These are phyloP conservation scores for Goniozus legneri DNA, from an alignment of 1,140 invertebrate species.

Conservation along the genomic window DNA sequence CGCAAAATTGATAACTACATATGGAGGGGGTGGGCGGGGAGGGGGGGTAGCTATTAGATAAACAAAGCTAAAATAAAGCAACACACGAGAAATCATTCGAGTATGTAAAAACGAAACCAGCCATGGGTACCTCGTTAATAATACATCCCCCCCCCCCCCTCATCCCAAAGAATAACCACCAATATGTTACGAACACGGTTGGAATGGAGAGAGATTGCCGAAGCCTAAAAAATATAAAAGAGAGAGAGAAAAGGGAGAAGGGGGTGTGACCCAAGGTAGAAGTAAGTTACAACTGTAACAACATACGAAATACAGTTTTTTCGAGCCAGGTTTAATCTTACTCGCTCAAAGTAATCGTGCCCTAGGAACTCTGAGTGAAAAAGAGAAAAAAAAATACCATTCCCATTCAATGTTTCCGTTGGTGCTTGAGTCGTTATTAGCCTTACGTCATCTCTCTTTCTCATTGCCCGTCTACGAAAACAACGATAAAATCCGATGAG, in stretches of 20 bases:
- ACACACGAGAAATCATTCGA: too few species aligned
- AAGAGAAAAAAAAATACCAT: slow-evolving; percentile 29
- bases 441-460: slow-evolving; percentile 14
- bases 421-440: slow-evolving; percentile 37
- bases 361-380: too few species aligned
- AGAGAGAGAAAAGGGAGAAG: slow-evolving; percentile 5
- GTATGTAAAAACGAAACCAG: too few species aligned
- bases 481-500: slow-evolving; percentile 55
- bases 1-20: too few species aligned
- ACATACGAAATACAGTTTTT: slow-evolving; percentile 20
- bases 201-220: slow-evolving; percentile 13
- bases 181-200: slow-evolving; percentile 12
- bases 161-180: slow-evolving; percentile 31
- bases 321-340: slow-evolving; percentile 25
- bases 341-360: neutral
- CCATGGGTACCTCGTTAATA: slow-evolving; percentile 42
- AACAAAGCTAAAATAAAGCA: too few species aligned
- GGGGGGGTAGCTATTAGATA: too few species aligned
- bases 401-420: slow-evolving; percentile 49
- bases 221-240: slow-evolving; percentile 22
- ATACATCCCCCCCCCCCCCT: slow-evolving; percentile 26
- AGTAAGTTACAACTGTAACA: slow-evolving; percentile 41
- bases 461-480: slow-evolving; percentile 45
- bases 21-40: too few species aligned
- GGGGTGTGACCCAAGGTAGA: neutral